Percentiles rank a stretch among this genome's conserved stretches.
These are phyloP conservation scores for Thumatha senex DNA, from an alignment of 2,888 invertebrate species.

Conservation along the genomic window DNA sequence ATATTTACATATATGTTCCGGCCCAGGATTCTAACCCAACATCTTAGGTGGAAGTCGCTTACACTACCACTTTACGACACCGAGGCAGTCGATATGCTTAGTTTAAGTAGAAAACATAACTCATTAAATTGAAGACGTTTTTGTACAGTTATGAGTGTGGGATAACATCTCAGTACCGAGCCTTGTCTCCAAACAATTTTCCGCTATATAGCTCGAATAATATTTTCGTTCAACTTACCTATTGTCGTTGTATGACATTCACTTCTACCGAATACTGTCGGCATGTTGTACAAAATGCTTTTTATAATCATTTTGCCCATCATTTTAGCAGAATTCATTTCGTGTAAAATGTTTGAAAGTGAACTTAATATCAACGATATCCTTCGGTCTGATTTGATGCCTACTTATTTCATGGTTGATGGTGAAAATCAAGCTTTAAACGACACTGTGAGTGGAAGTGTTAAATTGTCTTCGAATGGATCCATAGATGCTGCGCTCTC, in stretches of 20 bases:
- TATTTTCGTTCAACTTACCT: slow-evolving; percentile 37
- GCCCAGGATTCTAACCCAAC: no score
- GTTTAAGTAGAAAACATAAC: no score
- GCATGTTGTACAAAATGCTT: slow-evolving; percentile 23
- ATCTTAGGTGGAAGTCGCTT: no score
- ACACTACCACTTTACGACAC: no score
- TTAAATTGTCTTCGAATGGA: slow-evolving; percentile 74
- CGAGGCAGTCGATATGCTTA: no score
- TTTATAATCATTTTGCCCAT: slow-evolving; percentile 14
- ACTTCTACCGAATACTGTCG: slow-evolving; percentile 24
- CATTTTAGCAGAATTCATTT: slow-evolving; percentile 13
- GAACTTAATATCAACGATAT: slow-evolving; percentile 86
- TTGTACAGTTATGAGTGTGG: slow-evolving; percentile 20
- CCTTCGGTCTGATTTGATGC: slow-evolving; percentile 87
- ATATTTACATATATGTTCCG: no score
- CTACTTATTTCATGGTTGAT: slow-evolving; percentile 84
- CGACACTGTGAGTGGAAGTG: slow-evolving; percentile 28
- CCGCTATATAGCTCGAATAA: slow-evolving; percentile 74
- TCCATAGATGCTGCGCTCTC: slow-evolving; percentile 85
- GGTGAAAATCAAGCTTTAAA: slow-evolving; percentile 49
- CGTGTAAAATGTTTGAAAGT: slow-evolving; percentile 51
- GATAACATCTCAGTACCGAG: slow-evolving; percentile 49
- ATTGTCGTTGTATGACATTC: slow-evolving; percentile 33
- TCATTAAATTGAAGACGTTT: no score
- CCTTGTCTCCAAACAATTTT: slow-evolving; percentile 56